Conservation (phyloP, 2,888 invertebrate genomes). For the Brachyopa scutellaris region DNA sequence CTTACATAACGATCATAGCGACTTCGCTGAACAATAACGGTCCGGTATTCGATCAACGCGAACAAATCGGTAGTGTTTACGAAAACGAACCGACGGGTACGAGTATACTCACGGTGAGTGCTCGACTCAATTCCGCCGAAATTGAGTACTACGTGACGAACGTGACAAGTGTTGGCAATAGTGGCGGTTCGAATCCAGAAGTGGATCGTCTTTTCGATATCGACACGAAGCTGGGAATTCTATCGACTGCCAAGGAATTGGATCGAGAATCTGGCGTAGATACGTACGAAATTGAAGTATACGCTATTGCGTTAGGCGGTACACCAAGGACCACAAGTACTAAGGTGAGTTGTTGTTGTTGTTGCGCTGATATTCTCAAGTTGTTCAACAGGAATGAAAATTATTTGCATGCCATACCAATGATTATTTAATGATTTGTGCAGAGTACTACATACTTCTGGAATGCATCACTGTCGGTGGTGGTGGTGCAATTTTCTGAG, state of each 20-base stretch:
- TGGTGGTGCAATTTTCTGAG: conserved; percentile 21
- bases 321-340: conserved; percentile 89
- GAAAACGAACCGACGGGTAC: conserved; percentile 95
- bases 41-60: conserved; percentile 85
- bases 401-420: conserved; percentile 33
- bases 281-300: conserved; percentile 92
- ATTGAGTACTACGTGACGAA: conserved; percentile 96
- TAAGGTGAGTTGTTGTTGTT: conserved; percentile 94
- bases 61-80: conserved; percentile 89
- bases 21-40: conserved; percentile 82
- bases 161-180: conserved; percentile 83
- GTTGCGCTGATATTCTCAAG: no score
- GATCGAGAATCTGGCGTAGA: conserved; percentile 93
- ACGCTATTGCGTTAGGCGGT: conserved; percentile 90
- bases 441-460: conserved; percentile 33
- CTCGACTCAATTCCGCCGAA: conserved; percentile 85
- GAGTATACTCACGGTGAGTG: conserved; percentile 90
- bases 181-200: conserved; percentile 82
- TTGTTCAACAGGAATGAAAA: no score
- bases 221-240: conserved; percentile 92
- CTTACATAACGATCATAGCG: conserved; percentile 91
- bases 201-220: conserved; percentile 95
- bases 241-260: conserved; percentile 91
- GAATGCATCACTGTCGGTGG: conserved; percentile 39
- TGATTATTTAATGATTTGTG: conserved; percentile 30